Evolutionary conservation across 2,888 invertebrate species (phyloP).

Genomic region (Yponomeuta malinellus): DNA sequence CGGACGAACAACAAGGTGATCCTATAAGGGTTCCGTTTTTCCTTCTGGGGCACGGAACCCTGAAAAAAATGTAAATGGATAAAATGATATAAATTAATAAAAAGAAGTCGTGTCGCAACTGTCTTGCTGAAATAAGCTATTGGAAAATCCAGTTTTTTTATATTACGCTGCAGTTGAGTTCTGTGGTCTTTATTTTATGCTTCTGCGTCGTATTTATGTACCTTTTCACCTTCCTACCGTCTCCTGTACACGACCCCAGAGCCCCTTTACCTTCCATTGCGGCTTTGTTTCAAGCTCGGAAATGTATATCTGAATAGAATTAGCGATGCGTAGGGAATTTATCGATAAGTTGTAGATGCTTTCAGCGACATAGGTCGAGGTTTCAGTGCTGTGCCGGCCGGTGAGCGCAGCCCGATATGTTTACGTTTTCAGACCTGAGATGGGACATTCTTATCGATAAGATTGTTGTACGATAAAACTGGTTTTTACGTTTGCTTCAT

Average conservation of each 20-base stretch:
- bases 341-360: background rate
- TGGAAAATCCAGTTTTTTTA: too few relatives aligned
- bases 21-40: too few relatives aligned
- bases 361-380: background rate
- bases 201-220: background rate
- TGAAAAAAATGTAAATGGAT: too few relatives aligned
- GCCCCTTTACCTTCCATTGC: background rate
- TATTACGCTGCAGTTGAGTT: background rate
- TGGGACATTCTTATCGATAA: background rate
- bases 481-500: too few relatives aligned
- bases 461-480: background rate
- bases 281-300: background rate
- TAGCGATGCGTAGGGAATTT: background rate
- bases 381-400: background rate
- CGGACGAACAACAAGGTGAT: too few relatives aligned
- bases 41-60: too few relatives aligned
- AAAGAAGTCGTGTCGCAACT: too few relatives aligned
- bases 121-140: too few relatives aligned
- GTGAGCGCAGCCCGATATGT: background rate
- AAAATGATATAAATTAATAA: too few relatives aligned
- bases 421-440: background rate
- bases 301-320: background rate
- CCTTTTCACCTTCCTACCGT: background rate
- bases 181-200: background rate
- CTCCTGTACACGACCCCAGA: background rate